Evolutionary conservation across 2,113 vertebrate species (phyloP).

Genomic region (Mohoua ochrocephala): DNA sequence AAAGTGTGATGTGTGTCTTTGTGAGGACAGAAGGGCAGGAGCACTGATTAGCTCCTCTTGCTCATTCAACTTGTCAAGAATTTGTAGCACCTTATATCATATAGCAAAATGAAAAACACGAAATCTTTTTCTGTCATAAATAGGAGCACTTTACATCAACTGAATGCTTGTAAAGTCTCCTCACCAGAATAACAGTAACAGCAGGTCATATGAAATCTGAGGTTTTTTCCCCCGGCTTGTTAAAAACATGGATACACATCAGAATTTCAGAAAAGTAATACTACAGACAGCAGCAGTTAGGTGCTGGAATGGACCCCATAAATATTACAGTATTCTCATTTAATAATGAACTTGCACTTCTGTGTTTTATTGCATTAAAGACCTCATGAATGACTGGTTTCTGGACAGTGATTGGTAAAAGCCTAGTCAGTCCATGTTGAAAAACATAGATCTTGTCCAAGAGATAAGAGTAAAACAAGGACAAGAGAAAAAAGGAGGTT

Average conservation of each 20-base stretch:
- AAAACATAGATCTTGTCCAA: not conserved
- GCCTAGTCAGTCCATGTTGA: not conserved
- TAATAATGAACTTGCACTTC: not conserved
- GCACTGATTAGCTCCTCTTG: not conserved
- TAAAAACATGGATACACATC: not conserved
- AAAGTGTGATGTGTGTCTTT: not conserved
- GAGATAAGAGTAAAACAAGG: not conserved
- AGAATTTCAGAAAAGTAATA: not conserved
- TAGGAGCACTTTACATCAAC: not conserved
- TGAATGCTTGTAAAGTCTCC: not conserved
- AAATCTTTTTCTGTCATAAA: not conserved
- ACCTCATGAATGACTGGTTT: not conserved
- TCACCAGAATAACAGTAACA: not conserved
- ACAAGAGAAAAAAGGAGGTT: not conserved
- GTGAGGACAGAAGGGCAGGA: not conserved
- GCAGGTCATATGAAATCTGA: not conserved
- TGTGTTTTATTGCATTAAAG: not conserved
- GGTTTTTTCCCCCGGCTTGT: not conserved
- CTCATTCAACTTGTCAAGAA: not conserved
- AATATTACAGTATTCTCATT: not conserved
- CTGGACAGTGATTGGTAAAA: not conserved
- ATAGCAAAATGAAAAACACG: not conserved
- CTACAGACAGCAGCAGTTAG: not conserved
- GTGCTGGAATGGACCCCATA: not conserved
- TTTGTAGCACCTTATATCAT: not conserved